A percentile compares a stretch with the other conserved stretches of the same genome.
phyloP scores from a whole-genome alignment of 1,140 invertebrate species.

The Heliconius congener region DNA sequence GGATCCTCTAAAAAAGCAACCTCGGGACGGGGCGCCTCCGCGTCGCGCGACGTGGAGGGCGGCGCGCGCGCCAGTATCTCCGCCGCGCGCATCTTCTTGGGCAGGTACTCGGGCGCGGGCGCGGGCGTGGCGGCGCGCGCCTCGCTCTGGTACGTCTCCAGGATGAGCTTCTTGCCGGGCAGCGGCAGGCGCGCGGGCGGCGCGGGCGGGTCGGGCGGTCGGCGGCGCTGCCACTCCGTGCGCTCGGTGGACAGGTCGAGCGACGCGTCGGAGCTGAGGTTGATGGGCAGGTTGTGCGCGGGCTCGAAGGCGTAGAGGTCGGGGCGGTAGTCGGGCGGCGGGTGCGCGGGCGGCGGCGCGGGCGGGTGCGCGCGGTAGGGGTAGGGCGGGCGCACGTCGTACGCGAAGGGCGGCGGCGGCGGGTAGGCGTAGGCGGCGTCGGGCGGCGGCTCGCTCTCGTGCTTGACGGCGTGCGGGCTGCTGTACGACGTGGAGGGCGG shows the following conservation, averaged over 20 bases:
- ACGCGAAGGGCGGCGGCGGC: slow-evolving; percentile 53
- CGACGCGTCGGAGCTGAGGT: slow-evolving; percentile 71
- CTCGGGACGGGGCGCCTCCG: slow-evolving; percentile 58
- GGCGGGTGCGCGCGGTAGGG: slow-evolving; percentile 56
- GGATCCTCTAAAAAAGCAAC: slow-evolving; percentile 79
- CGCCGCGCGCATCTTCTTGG: slow-evolving; percentile 79
- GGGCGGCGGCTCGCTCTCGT: slow-evolving; percentile 56
- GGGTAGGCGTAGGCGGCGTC: slow-evolving; percentile 59
- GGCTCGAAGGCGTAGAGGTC: slow-evolving; percentile 66
- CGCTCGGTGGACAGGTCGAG: slow-evolving; percentile 69
- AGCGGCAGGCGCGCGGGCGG: slow-evolving; percentile 68
- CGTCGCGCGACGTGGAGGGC: slow-evolving; percentile 40
- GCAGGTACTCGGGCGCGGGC: slow-evolving; percentile 69
- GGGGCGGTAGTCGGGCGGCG: slow-evolving; percentile 52
- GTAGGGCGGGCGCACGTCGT: slow-evolving; percentile 55
- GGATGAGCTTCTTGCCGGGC: slow-evolving; percentile 78
- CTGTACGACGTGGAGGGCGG: slow-evolving; percentile 68
- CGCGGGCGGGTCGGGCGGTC: slow-evolving; percentile 66
- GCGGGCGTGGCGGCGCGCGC: slow-evolving; percentile 54
- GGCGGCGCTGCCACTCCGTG: slow-evolving; percentile 60
- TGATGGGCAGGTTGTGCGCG: slow-evolving; percentile 68
- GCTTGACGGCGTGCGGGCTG: slow-evolving; percentile 60
- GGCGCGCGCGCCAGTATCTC: slow-evolving; percentile 66
- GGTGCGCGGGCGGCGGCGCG: slow-evolving; percentile 40
- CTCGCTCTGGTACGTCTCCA: slow-evolving; percentile 78